Evolutionary conservation across 92 coral and sea anemone species (phyloP).

Genomic region (Scolanthus callimorphus): DNA sequence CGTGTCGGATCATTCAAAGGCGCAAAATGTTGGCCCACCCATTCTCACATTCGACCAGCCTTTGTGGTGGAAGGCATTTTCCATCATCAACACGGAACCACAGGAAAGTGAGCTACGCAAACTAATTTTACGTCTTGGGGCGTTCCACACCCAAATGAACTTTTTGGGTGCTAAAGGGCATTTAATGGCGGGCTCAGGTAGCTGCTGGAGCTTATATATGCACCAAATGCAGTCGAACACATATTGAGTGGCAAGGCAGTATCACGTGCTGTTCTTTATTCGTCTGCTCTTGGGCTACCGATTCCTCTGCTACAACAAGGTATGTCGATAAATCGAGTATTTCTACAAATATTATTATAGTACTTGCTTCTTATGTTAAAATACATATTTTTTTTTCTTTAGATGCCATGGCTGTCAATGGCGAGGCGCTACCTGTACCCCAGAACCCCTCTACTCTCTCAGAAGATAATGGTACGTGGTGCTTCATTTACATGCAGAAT

Average conservation of each 20-base stretch:
- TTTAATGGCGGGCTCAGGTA: constrained; percentile 43
- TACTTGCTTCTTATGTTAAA: too few species aligned
- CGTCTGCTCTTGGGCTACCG: too few species aligned
- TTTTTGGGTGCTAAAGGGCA: constrained; percentile 34
- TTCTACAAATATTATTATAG: too few species aligned
- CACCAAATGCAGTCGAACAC: constrained; percentile 27
- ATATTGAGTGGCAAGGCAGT: constrained; percentile 26
- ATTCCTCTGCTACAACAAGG: too few species aligned
- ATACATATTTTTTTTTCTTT: too few species aligned
- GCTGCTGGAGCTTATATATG: constrained; percentile 30
- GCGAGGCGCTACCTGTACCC: too few species aligned
- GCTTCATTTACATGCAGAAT: too few species aligned
- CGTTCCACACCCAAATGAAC: constrained; percentile 43
- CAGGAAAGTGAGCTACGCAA: constrained; percentile 4
- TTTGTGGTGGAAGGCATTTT: constrained; percentile 40
- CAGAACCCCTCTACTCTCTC: too few species aligned
- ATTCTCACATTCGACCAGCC: constrained; percentile 54
- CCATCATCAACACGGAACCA: constrained; percentile 25
- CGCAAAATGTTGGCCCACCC: constrained; percentile 14
- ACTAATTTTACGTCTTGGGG: constrained; percentile 25
- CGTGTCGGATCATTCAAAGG: constrained; percentile 14
- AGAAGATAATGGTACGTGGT: too few species aligned
- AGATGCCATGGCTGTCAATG: too few species aligned
- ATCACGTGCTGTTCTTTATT: constrained; percentile 2
- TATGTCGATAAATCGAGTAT: too few species aligned